Evolutionary conservation across 2,888 invertebrate species (phyloP), one percentile per base, ranked within the genome.

Genomic region (Cordilura impudica): DNA sequence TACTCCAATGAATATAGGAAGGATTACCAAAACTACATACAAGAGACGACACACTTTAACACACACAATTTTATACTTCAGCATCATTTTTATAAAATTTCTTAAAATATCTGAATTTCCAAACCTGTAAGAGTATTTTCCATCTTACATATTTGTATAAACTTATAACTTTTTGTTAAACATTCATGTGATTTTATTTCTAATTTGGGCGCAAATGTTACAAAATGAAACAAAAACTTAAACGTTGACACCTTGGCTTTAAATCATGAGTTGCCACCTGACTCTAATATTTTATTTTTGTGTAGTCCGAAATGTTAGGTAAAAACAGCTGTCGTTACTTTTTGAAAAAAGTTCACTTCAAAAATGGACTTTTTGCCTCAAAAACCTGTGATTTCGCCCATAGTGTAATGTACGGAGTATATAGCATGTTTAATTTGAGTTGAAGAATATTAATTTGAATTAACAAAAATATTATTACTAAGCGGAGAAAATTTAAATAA

Each of bases 281-380:
- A 14, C 21, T 49, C 19, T 7, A 19, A 49, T 49, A 21, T 45
- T 49, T 49, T 19, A n/a, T n/a, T 12, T 10, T 39, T 39, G n/a
- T 12, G 39, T 39, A 12, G 6, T n/a, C 39, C 39, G n/a, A 39
- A 12, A n/a, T 39, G n/a, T 39, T 39, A 49, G 21, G 8, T 19
- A 49, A 21, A 49, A 49, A 49, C 19, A 21, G 21, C 49, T 21
- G 14, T 21, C 19, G 49, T 49, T 49, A 21, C 49, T 49, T 49
- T 49, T 49, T 49, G 21, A 49, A 49, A 49, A 21, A 21, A 21
- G 21, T 49, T 49, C 19, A 21, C 19, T 49, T 21, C 51, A 51
- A 51, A 51, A 23, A 51, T 2, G 51, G 51, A 51, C 51, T 51
- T 51, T 14, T 51, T 51, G 51, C 12, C 51, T 51, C 51, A 51